Evolutionary conservation across 1,140 invertebrate genomes (phyloP).

Genomic region (Pseudomyrmex cubaensis): DNA sequence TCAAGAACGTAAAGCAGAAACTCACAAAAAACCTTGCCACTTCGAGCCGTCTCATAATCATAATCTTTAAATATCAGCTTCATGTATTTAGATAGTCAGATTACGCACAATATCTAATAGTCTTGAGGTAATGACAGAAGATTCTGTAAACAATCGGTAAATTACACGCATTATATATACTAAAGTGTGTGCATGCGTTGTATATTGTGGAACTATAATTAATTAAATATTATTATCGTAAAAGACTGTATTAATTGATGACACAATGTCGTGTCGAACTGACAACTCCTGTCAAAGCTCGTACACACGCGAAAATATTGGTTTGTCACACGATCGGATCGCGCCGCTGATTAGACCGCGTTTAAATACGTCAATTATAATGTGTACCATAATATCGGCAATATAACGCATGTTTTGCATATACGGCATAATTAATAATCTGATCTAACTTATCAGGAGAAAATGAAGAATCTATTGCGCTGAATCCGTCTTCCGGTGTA

Average conservation of each 20-base stretch:
- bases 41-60: slow-evolving; percentile 3
- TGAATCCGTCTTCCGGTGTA: slow-evolving; percentile 5
- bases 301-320: slow-evolving; percentile 15
- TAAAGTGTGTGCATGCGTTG: too few species aligned
- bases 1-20: slow-evolving; percentile 17
- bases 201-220: too few species aligned
- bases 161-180: too few species aligned
- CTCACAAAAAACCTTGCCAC: background rate
- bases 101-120: too few species aligned
- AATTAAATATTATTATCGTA: slow-evolving; percentile 21
- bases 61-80: background rate
- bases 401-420: background rate
- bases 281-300: slow-evolving; percentile 15
- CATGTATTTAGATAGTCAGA: too few species aligned
- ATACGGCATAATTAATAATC: background rate
- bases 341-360: background rate
- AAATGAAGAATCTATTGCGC: slow-evolving; percentile 23
- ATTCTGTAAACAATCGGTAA: too few species aligned
- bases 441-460: slow-evolving; percentile 28
- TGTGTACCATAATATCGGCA: background rate
- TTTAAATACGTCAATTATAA: slow-evolving; percentile 29
- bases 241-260: slow-evolving; percentile 29
- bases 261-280: background rate
- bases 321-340: slow-evolving; percentile 32
- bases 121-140: too few species aligned